Base-by-base conservation (phyloP, 2,797 vertebrate species). In the Megalops cyprinoides region DNA sequence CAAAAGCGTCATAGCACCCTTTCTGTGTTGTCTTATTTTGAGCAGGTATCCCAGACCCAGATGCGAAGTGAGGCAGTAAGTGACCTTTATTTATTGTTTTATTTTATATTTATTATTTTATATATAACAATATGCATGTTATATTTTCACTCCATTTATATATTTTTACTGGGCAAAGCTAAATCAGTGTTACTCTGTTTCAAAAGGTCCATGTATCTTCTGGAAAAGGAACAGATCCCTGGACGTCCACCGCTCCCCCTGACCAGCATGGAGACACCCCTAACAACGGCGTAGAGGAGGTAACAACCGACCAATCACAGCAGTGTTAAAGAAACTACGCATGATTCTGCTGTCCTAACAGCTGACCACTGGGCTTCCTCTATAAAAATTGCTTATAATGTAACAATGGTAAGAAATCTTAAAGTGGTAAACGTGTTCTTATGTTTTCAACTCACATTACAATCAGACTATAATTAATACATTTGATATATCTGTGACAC, bases 181-280 rank as follows among this genome's bases (percentile, higher is more conserved):
- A 12, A 77, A 62, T 31, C 14, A 15, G 12, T 53, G 80, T 20
- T 79, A 23, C 60, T 73, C 0, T 74, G 4, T 5, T 65, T 3
- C 60, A 1, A 51, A 82, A 94, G 93, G 92, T 87, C 55, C 89
- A 89, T 82, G 88, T 28, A 25, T 31, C 77, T 42, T 77, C 76
- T 51, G 76, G 82, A 18, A 76, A 65, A 20, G 84, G 86, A 37
- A 80, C 85, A 74, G 89, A 90, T 42, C 10, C 88, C 84, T 73
- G 89, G 89, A 81, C 81, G 87, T 0, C 83, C 87, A 91, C 92
- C 14, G 58, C 86, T 69, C 84, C 91, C 49, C 91, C 93, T 79
- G 84, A 90, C 83, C 90, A 91, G 79, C 93, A 93, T 9, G 93
- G 94, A 0, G 94, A 94, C 18, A 77, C 89, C 15, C 88, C 91